These are phyloP conservation scores for Anguilla pacifica DNA, from an alignment of 2,797 vertebrate genomes.

Conservation along the genomic window DNA sequence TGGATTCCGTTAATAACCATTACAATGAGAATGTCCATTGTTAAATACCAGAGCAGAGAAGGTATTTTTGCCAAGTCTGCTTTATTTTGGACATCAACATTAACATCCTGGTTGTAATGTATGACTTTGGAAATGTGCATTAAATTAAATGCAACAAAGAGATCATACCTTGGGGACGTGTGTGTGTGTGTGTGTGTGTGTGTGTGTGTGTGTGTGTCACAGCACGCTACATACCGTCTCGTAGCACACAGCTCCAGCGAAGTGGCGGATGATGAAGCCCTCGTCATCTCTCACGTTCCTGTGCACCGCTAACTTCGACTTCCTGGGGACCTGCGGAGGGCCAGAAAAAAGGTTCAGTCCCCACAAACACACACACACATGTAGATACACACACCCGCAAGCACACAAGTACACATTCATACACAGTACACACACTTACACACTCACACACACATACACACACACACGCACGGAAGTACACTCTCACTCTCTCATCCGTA, in stretches of 20 bases:
- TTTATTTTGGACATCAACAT: background rate
- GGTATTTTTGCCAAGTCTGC: background rate
- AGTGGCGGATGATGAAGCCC: constrained; percentile 95
- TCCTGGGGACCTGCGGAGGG: constrained; percentile 87
- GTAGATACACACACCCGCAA: background rate
- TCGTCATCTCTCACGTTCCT: constrained; percentile 95
- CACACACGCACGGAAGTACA: background rate
- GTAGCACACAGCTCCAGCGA: constrained; percentile 98
- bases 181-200: background rate
- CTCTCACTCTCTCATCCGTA: no score
- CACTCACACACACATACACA: background rate
- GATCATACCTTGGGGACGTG: background rate
- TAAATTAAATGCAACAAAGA: background rate
- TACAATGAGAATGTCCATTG: background rate
- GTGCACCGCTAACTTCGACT: constrained; percentile 92
- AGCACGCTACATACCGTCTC: constrained; percentile 81
- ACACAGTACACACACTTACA: background rate
- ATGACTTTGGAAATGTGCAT: background rate
- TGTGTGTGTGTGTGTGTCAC: background rate
- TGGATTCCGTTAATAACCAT: background rate
- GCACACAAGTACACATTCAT: background rate
- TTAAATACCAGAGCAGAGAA: background rate
- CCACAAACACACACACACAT: background rate
- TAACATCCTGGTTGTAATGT: constrained; percentile 6
- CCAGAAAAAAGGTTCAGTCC: background rate